Percentiles rank a stretch among this genome's conserved stretches.
Evolutionary conservation across 1,140 invertebrate species (phyloP).

Genomic region (Heliothis virescens): DNA sequence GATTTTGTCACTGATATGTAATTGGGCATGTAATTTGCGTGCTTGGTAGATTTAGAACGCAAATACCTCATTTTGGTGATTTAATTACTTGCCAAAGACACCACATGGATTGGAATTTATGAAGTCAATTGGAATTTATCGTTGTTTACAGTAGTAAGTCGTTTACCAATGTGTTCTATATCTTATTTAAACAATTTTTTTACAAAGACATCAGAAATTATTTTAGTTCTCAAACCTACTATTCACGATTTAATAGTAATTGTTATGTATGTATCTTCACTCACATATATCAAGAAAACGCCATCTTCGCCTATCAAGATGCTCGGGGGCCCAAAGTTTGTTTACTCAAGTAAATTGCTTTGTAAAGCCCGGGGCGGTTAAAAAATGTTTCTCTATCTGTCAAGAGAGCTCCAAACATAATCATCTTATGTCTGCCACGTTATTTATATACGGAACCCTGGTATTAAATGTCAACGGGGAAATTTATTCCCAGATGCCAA

Average conservation of each 20-base stretch:
- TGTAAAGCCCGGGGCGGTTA: constrained; percentile 74
- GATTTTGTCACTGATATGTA: constrained; percentile 52
- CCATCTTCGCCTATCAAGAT: constrained; percentile 47
- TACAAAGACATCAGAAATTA: no score
- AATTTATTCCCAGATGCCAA: constrained; percentile 40
- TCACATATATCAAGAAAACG: constrained; percentile 4
- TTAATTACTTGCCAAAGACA: constrained; percentile 13
- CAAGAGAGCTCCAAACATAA: constrained; percentile 58
- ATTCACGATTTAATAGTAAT: no score
- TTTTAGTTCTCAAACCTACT: no score
- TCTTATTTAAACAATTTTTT: no score
- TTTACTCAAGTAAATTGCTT: constrained; percentile 82
- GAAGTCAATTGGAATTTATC: neutral
- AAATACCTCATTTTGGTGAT: constrained; percentile 3
- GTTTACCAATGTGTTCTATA: no score
- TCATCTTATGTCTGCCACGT: constrained; percentile 60
- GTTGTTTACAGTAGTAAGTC: neutral
- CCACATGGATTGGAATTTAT: neutral
- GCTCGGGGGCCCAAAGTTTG: constrained; percentile 63
- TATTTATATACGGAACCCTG: constrained; percentile 54
- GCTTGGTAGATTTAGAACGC: constrained; percentile 7
- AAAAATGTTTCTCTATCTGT: constrained; percentile 76
- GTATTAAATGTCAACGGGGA: constrained; percentile 38
- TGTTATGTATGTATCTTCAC: neutral
- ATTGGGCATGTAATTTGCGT: constrained; percentile 44